Evolutionary conservation across 2,888 invertebrate species (phyloP).

Genomic region (Sturmia bella): DNA sequence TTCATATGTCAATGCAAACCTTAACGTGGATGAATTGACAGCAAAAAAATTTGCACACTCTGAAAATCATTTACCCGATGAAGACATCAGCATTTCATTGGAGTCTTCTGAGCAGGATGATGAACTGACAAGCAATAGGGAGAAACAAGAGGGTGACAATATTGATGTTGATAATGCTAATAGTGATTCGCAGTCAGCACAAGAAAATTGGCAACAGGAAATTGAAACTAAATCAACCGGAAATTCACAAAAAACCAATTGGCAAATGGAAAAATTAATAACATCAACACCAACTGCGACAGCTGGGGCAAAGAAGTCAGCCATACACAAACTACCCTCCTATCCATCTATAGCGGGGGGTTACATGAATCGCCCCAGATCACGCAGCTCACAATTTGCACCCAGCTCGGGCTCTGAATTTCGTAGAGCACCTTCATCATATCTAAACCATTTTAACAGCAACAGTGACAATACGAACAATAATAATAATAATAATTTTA

Average conservation of each 20-base stretch:
- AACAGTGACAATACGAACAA: slow-evolving; percentile 51
- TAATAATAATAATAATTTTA: slow-evolving; percentile 65
- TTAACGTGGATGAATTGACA: slow-evolving; percentile 44
- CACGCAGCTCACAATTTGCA: slow-evolving; percentile 77
- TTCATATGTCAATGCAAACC: slow-evolving; percentile 53
- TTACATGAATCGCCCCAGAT: slow-evolving; percentile 76
- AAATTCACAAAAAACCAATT: slow-evolving; percentile 70
- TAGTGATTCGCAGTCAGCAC: slow-evolving; percentile 27
- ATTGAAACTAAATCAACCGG: slow-evolving; percentile 73
- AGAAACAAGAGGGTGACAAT: slow-evolving; percentile 39
- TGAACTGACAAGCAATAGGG: slow-evolving; percentile 45
- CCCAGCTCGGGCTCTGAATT: slow-evolving; percentile 73
- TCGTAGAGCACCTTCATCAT: slow-evolving; percentile 58
- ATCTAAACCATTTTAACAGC: slow-evolving; percentile 37
- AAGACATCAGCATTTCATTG: slow-evolving; percentile 73
- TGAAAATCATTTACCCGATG: slow-evolving; percentile 77
- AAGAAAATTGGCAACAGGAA: slow-evolving; percentile 74
- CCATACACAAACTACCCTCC: slow-evolving; percentile 75
- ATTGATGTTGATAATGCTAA: slow-evolving; percentile 21
- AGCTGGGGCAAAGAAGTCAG: slow-evolving; percentile 72
- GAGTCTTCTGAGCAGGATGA: slow-evolving; percentile 64
- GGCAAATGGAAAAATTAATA: slow-evolving; percentile 68
- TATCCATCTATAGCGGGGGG: slow-evolving; percentile 76
- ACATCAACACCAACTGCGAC: slow-evolving; percentile 47
- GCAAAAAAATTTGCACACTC: slow-evolving; percentile 48